Evolutionary conservation across 64 coral and sea anemone genomes (phyloP).

Genomic region (Catalaphyllia jardinei): DNA sequence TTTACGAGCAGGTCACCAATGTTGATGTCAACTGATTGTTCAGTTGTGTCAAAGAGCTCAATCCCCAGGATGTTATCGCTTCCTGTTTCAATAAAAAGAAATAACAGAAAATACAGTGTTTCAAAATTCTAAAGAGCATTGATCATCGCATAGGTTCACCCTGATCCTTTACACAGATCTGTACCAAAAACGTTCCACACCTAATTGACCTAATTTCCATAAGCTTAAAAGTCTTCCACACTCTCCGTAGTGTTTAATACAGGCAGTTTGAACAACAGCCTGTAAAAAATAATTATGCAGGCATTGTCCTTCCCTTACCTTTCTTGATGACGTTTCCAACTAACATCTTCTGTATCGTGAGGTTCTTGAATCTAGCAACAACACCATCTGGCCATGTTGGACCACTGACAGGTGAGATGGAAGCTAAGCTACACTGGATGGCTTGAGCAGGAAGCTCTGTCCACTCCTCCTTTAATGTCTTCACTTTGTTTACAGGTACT

Average conservation of each 20-base stretch:
- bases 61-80: background rate
- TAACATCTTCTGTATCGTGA: slow-evolving; percentile 69
- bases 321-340: slow-evolving; percentile 67
- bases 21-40: slow-evolving; percentile 36
- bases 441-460: slow-evolving; percentile 47
- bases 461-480: slow-evolving; percentile 51
- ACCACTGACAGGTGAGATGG: slow-evolving; percentile 33
- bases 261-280: no score
- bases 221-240: no score
- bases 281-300: no score
- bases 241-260: no score
- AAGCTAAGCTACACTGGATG: slow-evolving; percentile 59
- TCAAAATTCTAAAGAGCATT: no score
- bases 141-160: no score
- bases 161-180: no score
- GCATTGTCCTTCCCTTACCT: slow-evolving; percentile 8
- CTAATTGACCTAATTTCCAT: no score
- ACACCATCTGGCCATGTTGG: slow-evolving; percentile 53
- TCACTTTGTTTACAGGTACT: slow-evolving; percentile 57
- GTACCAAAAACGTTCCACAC: no score
- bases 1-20: slow-evolving; percentile 42
- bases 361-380: slow-evolving; percentile 56
- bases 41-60: slow-evolving; percentile 42
- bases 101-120: no score
- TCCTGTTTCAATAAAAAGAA: background rate